These are phyloP conservation scores for Helostoma temminkii DNA, from an alignment of 2,797 vertebrate genomes.

Conservation along the genomic window DNA sequence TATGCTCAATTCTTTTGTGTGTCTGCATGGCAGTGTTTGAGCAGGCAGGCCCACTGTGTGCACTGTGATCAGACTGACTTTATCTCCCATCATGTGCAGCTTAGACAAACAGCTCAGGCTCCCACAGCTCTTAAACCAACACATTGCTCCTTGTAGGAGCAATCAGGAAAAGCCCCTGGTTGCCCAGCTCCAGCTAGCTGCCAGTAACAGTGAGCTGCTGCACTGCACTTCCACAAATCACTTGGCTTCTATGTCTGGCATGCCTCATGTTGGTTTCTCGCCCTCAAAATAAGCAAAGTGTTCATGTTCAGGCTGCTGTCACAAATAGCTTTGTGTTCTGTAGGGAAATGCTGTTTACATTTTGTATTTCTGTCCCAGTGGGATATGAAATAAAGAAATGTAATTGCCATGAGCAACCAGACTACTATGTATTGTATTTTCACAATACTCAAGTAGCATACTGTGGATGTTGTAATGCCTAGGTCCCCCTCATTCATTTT, in stretches of 20 bases:
- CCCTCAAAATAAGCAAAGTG: background rate
- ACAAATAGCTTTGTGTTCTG: background rate
- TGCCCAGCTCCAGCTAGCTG: constrained; percentile 17
- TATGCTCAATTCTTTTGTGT: background rate
- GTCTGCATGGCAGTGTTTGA: background rate
- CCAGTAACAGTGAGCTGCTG: constrained; percentile 8
- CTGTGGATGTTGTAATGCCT: no score
- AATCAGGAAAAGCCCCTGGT: constrained; percentile 36
- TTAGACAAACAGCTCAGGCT: constrained; percentile 59
- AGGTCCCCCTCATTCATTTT: no score
- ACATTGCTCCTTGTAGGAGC: constrained; percentile 31
- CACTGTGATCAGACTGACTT: constrained; percentile 39
- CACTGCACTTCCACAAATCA: constrained; percentile 27
- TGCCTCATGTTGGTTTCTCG: background rate
- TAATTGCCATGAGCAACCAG: background rate
- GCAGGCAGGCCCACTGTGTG: constrained; percentile 36
- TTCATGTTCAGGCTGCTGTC: background rate
- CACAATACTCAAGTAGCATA: no score
- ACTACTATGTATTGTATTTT: no score
- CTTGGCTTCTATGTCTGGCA: constrained; percentile 5
- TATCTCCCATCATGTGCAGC: constrained; percentile 55
- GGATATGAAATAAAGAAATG: background rate
- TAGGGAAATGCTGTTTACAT: background rate
- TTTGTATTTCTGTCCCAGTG: background rate
- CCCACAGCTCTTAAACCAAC: constrained; percentile 59